Conservation (phyloP, 2,888 invertebrate genomes). For the Lasioglossum marginatum region DNA sequence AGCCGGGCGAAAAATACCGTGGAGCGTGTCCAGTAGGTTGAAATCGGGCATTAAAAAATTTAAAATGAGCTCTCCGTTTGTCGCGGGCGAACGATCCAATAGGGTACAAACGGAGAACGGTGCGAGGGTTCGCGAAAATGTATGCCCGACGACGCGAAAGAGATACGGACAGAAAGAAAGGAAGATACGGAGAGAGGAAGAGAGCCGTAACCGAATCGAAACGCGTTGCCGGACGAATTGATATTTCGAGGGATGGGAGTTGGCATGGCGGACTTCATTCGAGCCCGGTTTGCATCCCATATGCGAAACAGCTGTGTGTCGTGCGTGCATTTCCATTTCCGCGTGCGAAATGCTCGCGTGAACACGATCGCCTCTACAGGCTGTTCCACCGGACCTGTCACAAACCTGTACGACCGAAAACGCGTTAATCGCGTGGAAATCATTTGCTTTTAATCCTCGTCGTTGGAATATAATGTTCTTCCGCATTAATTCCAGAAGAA, state of each 20-base stretch:
- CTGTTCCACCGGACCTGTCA: background rate
- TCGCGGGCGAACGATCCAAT: background rate
- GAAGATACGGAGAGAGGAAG: background rate
- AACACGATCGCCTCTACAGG: constrained; percentile 3
- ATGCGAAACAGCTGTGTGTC: constrained; percentile 57
- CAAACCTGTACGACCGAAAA: background rate
- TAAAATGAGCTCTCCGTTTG: background rate
- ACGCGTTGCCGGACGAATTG: constrained; percentile 53
- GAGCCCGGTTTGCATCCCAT: constrained; percentile 40
- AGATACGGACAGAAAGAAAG: background rate
- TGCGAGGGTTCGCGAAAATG: background rate
- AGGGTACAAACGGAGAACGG: background rate
- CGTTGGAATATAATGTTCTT: background rate
- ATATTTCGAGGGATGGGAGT: constrained; percentile 35
- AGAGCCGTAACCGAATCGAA: constrained; percentile 32
- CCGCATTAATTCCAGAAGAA: no score
- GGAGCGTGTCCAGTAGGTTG: background rate
- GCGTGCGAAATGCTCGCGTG: constrained; percentile 31
- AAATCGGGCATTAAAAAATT: background rate
- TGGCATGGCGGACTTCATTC: constrained; percentile 26
- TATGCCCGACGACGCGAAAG: constrained; percentile 6
- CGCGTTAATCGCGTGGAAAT: background rate
- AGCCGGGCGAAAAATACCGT: background rate
- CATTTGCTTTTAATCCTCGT: background rate
- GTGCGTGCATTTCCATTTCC: constrained; percentile 60